phyloP scores from a whole-genome alignment of 2,113 vertebrate species.

The Misgurnus mizolepis region DNA sequence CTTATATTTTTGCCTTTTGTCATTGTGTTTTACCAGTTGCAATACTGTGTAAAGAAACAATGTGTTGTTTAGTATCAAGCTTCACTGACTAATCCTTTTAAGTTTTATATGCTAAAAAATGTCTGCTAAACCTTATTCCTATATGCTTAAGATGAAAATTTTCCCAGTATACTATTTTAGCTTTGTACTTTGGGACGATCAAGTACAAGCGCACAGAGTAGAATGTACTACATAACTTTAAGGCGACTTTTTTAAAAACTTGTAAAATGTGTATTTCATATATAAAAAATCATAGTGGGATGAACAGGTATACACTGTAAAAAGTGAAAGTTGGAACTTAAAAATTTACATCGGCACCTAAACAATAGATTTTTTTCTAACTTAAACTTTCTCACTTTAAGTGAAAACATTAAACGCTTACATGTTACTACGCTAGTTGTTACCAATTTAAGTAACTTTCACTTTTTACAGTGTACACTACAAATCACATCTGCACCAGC shows the following conservation, averaged over 20 bases:
- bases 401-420: too few relatives aligned
- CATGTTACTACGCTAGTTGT: too few relatives aligned
- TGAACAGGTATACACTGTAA: too few relatives aligned
- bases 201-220: background rate
- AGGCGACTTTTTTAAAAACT: background rate
- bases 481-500: slow-evolving; percentile 25
- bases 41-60: background rate
- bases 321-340: too few relatives aligned
- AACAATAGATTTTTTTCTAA: too few relatives aligned
- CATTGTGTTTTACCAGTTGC: slow-evolving; percentile 7
- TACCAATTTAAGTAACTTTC: too few relatives aligned
- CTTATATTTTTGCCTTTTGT: background rate
- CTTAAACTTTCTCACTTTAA: too few relatives aligned
- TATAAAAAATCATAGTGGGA: background rate
- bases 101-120: background rate
- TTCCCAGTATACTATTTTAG: background rate
- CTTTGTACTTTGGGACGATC: background rate
- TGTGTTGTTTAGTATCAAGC: background rate
- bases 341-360: too few relatives aligned
- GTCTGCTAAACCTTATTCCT: background rate
- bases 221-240: slow-evolving; percentile 19
- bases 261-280: slow-evolving; percentile 6
- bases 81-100: background rate
- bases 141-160: background rate
- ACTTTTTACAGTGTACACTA: too few relatives aligned